Evolutionary conservation across 2,888 invertebrate genomes (phyloP).

Genomic region (Cataglyphis albicans): DNA sequence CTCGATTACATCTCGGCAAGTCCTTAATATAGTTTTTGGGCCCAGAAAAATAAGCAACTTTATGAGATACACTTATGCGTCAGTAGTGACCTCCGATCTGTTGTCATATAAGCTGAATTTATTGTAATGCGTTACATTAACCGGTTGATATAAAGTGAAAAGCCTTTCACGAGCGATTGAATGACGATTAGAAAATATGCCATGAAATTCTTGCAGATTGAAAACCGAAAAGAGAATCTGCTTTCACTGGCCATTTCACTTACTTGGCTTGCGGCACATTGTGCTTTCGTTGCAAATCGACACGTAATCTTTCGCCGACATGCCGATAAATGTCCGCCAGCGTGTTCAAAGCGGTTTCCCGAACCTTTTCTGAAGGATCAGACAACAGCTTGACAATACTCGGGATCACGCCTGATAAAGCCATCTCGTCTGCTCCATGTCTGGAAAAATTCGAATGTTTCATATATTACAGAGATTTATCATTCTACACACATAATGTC

Average conservation of each 20-base stretch:
- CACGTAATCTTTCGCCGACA: constrained; percentile 94
- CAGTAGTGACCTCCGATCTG: background rate
- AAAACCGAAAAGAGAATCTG: constrained; percentile 40
- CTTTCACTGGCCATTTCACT: constrained; percentile 72
- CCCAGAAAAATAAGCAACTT: background rate
- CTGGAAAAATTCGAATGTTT: constrained; percentile 86
- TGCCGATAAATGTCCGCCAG: constrained; percentile 96
- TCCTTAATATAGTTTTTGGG: background rate
- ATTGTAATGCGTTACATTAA: background rate
- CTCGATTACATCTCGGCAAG: background rate
- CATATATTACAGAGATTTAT: background rate
- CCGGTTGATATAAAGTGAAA: background rate
- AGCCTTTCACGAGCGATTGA: constrained; percentile 1
- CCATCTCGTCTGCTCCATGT: constrained; percentile 94
- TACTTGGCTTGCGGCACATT: constrained; percentile 91
- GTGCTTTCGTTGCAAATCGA: constrained; percentile 93
- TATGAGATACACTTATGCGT: background rate
- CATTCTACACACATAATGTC: background rate
- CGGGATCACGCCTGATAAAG: constrained; percentile 93
- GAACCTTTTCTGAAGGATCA: constrained; percentile 94
- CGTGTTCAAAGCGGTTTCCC: constrained; percentile 95
- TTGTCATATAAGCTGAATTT: background rate
- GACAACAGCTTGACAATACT: constrained; percentile 93
- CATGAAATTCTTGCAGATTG: constrained; percentile 20
- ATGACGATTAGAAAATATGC: constrained; percentile 8